Evolutionary conservation across 2,113 vertebrate species (phyloP), one percentile per base, ranked within the genome.

Genomic region (Pelecanus crispus): DNA sequence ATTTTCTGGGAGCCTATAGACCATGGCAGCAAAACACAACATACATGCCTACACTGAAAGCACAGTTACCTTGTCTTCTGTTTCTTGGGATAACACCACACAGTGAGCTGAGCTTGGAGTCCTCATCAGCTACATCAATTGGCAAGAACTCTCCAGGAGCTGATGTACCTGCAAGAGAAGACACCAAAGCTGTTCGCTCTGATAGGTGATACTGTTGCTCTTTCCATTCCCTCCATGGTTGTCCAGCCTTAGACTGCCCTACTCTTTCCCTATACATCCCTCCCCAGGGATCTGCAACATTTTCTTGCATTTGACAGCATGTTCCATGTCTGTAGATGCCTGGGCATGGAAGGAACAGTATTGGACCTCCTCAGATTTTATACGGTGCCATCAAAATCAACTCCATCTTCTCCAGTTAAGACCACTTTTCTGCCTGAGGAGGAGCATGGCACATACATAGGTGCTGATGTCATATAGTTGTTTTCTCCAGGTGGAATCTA

Each of bases 31-130:
- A 84, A 63, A 78, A 47, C 12, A 17, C 17, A 28, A 34, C 21
- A 10, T 5, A 13, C 1, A 0, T 8, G 7, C 11, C n/a, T 66
- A n/a, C 1, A 2, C 6, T 38, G 19, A 22, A 34, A 79, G 6
- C 2, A 0, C 16, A 36, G 7, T 67, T 73, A 68, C 34, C 22
- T 86, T 53, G 19, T 80, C 40, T 82, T 19, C 36, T 73, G 45
- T 45, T 82, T 36, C 45, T 50, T 38, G 11, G 53, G 42, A 66
- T 55, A 63, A 0, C 25, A 22, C 4, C 20, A 28, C 42, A 25
- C 3, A 6, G 44, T 32, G 26, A 68, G 8, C 32, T 32, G 26
- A 68, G 8, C 32, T 24, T 58, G 26, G 50, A 58, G 15, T 15
- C 59, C 66, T 78, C 25, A 32, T n/a, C 58, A 68, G 44, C 59